phyloP scores from a whole-genome alignment of 2,113 vertebrate species.

The Rallus limicola region DNA sequence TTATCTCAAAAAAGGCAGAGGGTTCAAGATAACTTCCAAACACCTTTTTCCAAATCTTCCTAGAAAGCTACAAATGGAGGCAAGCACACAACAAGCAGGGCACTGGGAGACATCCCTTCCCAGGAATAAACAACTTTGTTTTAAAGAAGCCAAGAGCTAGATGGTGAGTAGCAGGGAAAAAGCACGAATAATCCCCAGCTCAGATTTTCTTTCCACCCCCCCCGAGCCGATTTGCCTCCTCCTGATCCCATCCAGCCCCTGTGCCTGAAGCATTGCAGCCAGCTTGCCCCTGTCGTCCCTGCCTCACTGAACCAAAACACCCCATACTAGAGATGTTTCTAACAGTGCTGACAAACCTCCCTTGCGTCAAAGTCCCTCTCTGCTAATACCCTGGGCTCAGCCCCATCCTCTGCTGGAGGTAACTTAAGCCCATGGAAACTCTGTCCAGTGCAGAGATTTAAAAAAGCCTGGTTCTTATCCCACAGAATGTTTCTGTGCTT shows the following conservation, averaged over 20 bases:
- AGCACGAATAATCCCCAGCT: neutral
- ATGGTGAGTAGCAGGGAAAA: neutral
- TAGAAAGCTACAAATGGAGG: neutral
- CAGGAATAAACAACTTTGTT: neutral
- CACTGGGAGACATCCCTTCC: neutral
- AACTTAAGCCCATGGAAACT: neutral
- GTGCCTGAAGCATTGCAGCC: neutral
- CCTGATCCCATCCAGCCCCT: neutral
- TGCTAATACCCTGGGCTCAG: neutral
- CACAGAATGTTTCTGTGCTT: fast-evolving
- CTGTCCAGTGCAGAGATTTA: fast-evolving
- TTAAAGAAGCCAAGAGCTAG: neutral
- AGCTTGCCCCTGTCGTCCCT: fast-evolving
- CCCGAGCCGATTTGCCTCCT: fast-evolving
- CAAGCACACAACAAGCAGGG: neutral
- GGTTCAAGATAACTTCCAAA: neutral
- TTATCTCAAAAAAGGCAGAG: neutral
- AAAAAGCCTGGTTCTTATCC: neutral
- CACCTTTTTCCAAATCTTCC: neutral
- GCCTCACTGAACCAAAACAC: neutral
- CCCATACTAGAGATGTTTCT: neutral
- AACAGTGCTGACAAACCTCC: neutral
- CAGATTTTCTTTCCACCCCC: neutral
- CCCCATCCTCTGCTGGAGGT: neutral
- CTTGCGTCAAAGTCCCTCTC: neutral